Conservation (phyloP, 2,888 invertebrate genomes). For the Spodoptera littoralis region DNA sequence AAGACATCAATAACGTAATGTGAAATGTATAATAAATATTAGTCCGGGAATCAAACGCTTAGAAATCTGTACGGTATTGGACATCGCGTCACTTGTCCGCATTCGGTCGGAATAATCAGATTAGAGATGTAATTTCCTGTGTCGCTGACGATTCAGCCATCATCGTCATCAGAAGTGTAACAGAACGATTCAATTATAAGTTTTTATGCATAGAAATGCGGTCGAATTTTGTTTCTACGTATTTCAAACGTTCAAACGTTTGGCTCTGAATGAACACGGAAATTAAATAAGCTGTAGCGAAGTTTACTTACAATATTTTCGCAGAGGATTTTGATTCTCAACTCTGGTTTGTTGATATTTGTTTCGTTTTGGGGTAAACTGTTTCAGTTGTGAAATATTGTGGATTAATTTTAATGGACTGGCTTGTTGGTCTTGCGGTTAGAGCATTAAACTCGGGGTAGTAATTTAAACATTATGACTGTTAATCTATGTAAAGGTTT, state of each 20-base stretch:
- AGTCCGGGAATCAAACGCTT: constrained; percentile 36
- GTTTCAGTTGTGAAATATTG: too few relatives aligned
- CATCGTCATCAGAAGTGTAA: constrained; percentile 56
- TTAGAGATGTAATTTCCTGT: constrained; percentile 83
- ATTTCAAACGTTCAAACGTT: constrained; percentile 11
- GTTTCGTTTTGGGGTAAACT: too few relatives aligned
- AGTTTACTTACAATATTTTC: constrained; percentile 23
- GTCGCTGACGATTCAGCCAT: constrained; percentile 68
- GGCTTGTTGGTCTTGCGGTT: too few relatives aligned
- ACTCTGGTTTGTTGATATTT: constrained; percentile 4
- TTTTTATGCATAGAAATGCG: constrained; percentile 32
- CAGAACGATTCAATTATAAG: constrained; percentile 62
- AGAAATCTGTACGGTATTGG: constrained; percentile 36
- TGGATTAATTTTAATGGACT: too few relatives aligned
- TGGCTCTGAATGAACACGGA: constrained; percentile 25
- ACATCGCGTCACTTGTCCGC: constrained; percentile 70
- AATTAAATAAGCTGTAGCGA: constrained; percentile 34
- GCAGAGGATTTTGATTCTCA: background rate
- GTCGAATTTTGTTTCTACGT: constrained; percentile 4
- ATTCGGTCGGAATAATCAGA: constrained; percentile 79
- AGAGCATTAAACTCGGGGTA: too few relatives aligned
- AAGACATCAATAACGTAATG: constrained; percentile 47
- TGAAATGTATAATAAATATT: constrained; percentile 37
- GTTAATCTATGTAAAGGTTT: too few relatives aligned
- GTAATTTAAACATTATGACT: too few relatives aligned